phyloP scores from a whole-genome alignment of 2,888 invertebrate genomes.

The Lottia gigantea region DNA sequence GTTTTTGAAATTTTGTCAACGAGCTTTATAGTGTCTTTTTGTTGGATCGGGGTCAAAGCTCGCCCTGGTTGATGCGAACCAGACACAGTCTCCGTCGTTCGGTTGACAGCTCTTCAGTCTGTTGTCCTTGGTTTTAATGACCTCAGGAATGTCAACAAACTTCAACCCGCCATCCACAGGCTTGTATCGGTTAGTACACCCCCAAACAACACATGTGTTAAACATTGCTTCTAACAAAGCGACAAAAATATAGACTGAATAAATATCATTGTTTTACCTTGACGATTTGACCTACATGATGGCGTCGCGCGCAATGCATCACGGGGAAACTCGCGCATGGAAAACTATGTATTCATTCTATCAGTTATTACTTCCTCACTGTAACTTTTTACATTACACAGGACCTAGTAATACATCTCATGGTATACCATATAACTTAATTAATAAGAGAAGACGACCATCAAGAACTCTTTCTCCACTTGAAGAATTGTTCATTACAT shows the following conservation, averaged over 20 bases:
- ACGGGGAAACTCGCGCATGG: no score
- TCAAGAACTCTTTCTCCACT: no score
- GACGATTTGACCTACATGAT: background rate
- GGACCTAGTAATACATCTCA: no score
- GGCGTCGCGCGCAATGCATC: background rate
- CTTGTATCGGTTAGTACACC: slow-evolving; percentile 15
- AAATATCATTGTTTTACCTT: no score
- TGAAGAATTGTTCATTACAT: no score
- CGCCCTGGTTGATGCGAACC: slow-evolving; percentile 17
- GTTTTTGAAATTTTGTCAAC: slow-evolving; percentile 20
- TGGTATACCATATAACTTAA: no score
- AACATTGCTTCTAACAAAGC: slow-evolving; percentile 15
- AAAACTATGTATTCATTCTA: no score
- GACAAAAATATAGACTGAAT: background rate
- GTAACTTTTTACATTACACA: no score
- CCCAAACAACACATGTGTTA: slow-evolving; percentile 21
- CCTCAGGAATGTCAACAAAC: slow-evolving; percentile 18
- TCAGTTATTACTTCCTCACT: no score
- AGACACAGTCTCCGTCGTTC: slow-evolving; percentile 18
- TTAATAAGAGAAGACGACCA: no score
- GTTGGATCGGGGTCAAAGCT: slow-evolving; percentile 15
- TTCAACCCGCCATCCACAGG: background rate
- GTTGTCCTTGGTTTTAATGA: slow-evolving; percentile 20
- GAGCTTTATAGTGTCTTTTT: slow-evolving; percentile 22
- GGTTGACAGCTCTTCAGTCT: slow-evolving; percentile 16